Base-by-base conservation (phyloP, 1,140 invertebrate genomes). In the Potamilus streckersoni region DNA sequence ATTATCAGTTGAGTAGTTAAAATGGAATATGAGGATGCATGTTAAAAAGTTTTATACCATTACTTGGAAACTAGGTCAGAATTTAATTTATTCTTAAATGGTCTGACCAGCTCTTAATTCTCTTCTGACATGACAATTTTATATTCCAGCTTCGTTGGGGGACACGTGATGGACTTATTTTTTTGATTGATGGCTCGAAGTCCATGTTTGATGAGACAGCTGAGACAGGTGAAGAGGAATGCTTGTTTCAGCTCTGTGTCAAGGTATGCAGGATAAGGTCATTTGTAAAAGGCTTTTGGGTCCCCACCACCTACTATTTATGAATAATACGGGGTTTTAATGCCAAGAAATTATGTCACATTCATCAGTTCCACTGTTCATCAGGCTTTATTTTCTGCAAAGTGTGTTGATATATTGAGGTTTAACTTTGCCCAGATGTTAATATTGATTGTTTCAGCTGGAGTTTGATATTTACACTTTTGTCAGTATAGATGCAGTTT, bases 121-220 rank as follows among this genome's bases (percentile, higher is more conserved):
- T 49, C 38, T 8, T 49, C 38, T 49, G 38, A 49, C 38, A 49
- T 49, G 38, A 8, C 38, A 49, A 49, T 49, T 49, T 49, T 49
- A 11, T 11, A 49, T 49, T 49, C 38, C 38, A 49, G 38, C 38
- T 49, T 49, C 38, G 5, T 49, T 49, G 38, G 38, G 38, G 38
- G 38, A 49, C 38, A 6, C 73, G 85, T 74, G 90, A 91, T 89
- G 90, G 89, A 5, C 70, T 91, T 38, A 90, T 91, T 12, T 90
- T 91, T 75, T 76, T 91, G 23, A 84, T 91, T 69, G 91, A 91
- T 80, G 87, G 89, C 61, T 86, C 89, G 2, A 82, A 88, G 68
- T 74, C 83, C 13, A 91, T 91, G 91, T 91, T 91, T 86, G 80
- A 86, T 27, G 74, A 80, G 17, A 82, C 81, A 23, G 82, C 86